Evolutionary conservation across 2,888 invertebrate genomes (phyloP).

Genomic region (Serrognathus titanus): DNA sequence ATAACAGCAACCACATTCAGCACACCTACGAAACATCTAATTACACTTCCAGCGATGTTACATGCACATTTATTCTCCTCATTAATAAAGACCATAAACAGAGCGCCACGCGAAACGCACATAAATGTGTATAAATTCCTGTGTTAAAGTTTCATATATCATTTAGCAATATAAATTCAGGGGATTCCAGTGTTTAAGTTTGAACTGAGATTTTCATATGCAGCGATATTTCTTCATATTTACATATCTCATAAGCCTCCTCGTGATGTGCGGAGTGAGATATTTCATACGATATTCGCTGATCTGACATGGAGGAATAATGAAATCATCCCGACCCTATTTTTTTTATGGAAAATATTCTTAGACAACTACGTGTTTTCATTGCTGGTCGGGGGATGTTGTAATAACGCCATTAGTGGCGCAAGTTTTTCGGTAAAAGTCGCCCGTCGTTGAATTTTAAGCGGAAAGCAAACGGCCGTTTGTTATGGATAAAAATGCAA

Average conservation of each 20-base stretch:
- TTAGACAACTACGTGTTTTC: too few species aligned
- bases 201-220: conserved; percentile 44
- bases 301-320: conserved; percentile 28
- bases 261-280: conserved; percentile 38
- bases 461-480: neutral
- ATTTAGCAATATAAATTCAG: conserved; percentile 40
- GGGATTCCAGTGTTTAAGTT: conserved; percentile 37
- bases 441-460: neutral
- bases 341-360: too few species aligned
- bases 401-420: too few species aligned
- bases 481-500: conserved; percentile 1
- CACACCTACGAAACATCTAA: too few species aligned
- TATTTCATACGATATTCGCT: conserved; percentile 39
- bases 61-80: too few species aligned
- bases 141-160: conserved; percentile 36
- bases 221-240: conserved; percentile 44
- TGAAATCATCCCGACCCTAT: conserved; percentile 7
- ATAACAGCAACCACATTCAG: too few species aligned
- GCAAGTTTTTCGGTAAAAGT: neutral
- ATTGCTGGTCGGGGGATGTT: too few species aligned
- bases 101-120: too few species aligned
- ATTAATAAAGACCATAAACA: too few species aligned
- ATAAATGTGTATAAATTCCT: too few species aligned
- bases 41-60: too few species aligned
- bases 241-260: conserved; percentile 46